These are phyloP conservation scores for Drosophila sturtevanti DNA, from an alignment of 1,140 invertebrate genomes.

Conservation along the genomic window DNA sequence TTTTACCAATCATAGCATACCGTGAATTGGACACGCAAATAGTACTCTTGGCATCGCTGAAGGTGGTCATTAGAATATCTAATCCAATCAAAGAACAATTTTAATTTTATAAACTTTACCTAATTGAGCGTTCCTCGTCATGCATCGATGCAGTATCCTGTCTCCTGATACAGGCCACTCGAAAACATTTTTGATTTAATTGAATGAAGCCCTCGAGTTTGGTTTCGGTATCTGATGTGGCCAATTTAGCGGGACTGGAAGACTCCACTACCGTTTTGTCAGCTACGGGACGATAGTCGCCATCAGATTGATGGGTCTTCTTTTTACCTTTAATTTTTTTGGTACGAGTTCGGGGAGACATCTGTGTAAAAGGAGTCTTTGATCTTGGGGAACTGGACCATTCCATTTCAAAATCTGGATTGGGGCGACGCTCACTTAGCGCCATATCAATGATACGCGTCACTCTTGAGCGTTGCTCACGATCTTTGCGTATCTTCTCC, in stretches of 20 bases:
- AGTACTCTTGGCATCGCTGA: conserved; percentile 63
- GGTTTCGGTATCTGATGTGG: not conserved
- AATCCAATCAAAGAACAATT: not conserved
- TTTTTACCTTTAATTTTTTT: conserved; percentile 28
- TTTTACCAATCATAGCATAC: conserved; percentile 88
- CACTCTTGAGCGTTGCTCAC: conserved; percentile 40
- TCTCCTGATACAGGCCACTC: conserved; percentile 49
- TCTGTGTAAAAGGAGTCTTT: not conserved
- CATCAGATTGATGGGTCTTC: not conserved
- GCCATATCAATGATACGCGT: conserved; percentile 58
- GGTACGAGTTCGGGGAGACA: conserved; percentile 18
- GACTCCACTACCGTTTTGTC: not conserved
- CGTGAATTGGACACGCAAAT: conserved; percentile 90
- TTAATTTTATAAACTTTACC: conserved; percentile 26
- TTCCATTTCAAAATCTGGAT: conserved; percentile 25
- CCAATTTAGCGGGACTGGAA: conserved; percentile 8
- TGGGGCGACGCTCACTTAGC: conserved; percentile 39
- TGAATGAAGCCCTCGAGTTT: conserved; percentile 58
- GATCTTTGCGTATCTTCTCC: conserved; percentile 65
- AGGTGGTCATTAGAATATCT: not conserved
- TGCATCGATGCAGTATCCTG: not conserved
- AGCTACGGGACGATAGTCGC: conserved; percentile 10
- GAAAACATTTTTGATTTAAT: conserved; percentile 66
- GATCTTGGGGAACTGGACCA: conserved; percentile 33
- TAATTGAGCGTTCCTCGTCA: conserved; percentile 10